Evolutionary conservation across 2,888 invertebrate species (phyloP).

Genomic region (Drosophila emarginata): DNA sequence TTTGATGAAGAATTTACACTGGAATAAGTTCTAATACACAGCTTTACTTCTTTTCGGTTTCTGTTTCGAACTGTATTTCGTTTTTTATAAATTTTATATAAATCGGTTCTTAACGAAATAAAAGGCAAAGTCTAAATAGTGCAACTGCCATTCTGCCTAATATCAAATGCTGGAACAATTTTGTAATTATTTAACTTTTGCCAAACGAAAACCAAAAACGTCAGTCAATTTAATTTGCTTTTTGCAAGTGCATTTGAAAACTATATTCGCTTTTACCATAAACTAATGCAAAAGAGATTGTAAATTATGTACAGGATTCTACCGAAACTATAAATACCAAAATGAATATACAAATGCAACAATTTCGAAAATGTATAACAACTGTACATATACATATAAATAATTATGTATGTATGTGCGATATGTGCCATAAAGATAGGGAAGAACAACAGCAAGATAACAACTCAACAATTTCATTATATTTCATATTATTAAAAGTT

Average conservation of each 20-base stretch:
- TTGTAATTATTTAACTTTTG: constrained; percentile 3
- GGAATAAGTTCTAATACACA: neutral
- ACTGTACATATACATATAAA: constrained; percentile 46
- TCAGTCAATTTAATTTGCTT: constrained; percentile 64
- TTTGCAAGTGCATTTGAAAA: constrained; percentile 10
- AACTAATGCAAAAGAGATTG: constrained; percentile 26
- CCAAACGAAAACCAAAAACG: neutral
- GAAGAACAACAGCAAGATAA: neutral
- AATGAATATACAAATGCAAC: constrained; percentile 15
- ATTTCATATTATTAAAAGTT: constrained; percentile 2
- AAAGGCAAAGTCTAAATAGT: neutral
- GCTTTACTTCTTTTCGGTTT: neutral
- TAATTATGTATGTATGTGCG: constrained; percentile 62
- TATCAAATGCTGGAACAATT: constrained; percentile 3
- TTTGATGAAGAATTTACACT: neutral
- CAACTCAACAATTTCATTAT: neutral
- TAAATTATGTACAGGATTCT: constrained; percentile 48
- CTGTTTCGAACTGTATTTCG: neutral
- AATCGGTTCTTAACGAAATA: neutral
- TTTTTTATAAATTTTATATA: neutral
- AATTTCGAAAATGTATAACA: constrained; percentile 53
- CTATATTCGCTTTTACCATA: constrained; percentile 6
- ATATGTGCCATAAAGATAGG: constrained; percentile 66
- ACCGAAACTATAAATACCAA: neutral
- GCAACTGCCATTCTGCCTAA: neutral